phyloP scores from a whole-genome alignment of 30 jellyfish, hydroid and myxozoan species.

The Morbakka virulenta region DNA sequence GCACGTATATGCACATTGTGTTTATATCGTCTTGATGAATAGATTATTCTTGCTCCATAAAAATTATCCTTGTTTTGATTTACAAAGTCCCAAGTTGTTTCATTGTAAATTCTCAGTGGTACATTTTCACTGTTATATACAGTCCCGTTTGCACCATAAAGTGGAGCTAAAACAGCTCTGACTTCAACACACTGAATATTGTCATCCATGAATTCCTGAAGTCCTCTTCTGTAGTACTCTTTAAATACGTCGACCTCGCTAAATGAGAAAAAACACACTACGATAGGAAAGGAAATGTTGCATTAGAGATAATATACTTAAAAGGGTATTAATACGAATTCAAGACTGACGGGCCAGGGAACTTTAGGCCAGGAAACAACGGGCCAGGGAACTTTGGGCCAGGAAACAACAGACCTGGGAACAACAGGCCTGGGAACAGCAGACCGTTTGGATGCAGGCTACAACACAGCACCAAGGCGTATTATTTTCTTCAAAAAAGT shows the following conservation, averaged over 20 bases:
- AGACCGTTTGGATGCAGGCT: too few relatives aligned
- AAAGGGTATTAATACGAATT: neutral
- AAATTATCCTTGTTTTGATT: conserved; percentile 18
- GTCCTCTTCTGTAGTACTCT: conserved; percentile 46
- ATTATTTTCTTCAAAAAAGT: too few relatives aligned
- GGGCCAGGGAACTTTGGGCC: too few relatives aligned
- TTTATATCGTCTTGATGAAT: conserved; percentile 2
- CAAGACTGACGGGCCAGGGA: too few relatives aligned
- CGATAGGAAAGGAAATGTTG: neutral
- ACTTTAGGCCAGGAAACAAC: too few relatives aligned
- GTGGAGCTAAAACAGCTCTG: conserved; percentile 55
- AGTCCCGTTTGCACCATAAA: conserved; percentile 43
- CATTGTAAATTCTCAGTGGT: conserved; percentile 33
- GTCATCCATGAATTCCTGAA: conserved; percentile 62
- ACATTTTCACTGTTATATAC: conserved; percentile 23
- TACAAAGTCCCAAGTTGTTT: conserved; percentile 35
- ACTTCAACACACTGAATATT: conserved; percentile 71
- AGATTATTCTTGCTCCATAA: conserved; percentile 46
- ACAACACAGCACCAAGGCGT: too few relatives aligned
- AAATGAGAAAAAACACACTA: neutral
- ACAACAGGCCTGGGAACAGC: too few relatives aligned
- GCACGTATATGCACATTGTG: neutral
- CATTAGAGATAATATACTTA: neutral
- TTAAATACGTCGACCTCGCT: conserved; percentile 5
- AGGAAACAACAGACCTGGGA: too few relatives aligned